Conservation (phyloP, 2,797 vertebrate species). For the Bucorvus abyssinicus region DNA sequence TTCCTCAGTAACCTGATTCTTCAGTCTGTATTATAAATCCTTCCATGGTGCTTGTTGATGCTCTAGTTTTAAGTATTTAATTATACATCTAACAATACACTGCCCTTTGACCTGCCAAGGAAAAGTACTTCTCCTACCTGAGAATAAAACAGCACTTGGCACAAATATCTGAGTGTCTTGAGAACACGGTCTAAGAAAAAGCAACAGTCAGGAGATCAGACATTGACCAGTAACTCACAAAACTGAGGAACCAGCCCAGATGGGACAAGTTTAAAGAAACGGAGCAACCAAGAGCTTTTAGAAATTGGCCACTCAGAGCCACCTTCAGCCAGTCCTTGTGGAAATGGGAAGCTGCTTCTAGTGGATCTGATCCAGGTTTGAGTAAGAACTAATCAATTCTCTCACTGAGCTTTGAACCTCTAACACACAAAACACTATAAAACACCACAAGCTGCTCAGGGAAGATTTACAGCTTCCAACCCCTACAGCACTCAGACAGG, state of each 20-base stretch:
- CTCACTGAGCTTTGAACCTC: neutral
- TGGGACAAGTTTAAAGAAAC: neutral
- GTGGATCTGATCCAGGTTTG: neutral
- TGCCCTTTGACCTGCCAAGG: neutral
- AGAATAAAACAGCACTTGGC: neutral
- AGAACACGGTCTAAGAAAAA: neutral
- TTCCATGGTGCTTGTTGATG: neutral
- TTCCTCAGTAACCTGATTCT: neutral
- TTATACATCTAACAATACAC: neutral
- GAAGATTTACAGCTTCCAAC: neutral
- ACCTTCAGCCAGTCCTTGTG: neutral
- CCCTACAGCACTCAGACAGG: fast-evolving
- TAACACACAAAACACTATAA: neutral
- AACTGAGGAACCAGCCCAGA: neutral
- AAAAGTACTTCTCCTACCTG: neutral
- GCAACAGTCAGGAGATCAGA: neutral
- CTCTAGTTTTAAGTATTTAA: neutral
- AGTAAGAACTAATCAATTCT: neutral
- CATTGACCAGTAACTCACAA: neutral
- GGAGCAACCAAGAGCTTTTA: neutral
- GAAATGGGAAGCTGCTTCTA: neutral
- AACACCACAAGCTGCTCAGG: neutral
- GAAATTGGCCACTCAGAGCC: neutral
- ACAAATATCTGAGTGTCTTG: neutral
- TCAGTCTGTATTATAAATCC: neutral